Conservation (phyloP, 2,888 invertebrate genomes). For the Orgyia antiqua region DNA sequence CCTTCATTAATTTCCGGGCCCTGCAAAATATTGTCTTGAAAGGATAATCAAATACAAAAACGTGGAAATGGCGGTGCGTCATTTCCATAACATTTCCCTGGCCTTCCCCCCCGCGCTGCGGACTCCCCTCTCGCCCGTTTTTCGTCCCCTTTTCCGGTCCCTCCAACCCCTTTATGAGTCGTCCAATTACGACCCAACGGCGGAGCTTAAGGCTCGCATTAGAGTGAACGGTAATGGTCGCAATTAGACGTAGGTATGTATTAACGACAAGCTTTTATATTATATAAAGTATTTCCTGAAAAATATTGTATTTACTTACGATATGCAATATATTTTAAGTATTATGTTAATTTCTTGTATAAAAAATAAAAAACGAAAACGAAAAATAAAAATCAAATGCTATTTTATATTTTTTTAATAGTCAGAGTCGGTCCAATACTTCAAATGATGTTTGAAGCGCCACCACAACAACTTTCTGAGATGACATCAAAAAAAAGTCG, state of each 20-base stretch:
- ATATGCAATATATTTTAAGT: too few relatives aligned
- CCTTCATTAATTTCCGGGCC: conserved; percentile 76
- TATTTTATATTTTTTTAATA: too few relatives aligned
- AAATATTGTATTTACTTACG: neutral
- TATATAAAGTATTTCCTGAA: neutral
- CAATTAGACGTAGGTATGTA: conserved; percentile 42
- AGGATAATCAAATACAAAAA: conserved; percentile 79
- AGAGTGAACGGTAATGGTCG: conserved; percentile 45
- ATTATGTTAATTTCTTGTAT: too few relatives aligned
- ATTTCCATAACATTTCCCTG: conserved; percentile 72
- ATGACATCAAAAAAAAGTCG: too few relatives aligned
- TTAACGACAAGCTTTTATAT: conserved; percentile 2
- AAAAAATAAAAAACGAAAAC: too few relatives aligned
- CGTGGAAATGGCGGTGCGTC: conserved; percentile 76
- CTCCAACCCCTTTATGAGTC: conserved; percentile 69
- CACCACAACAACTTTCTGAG: too few relatives aligned
- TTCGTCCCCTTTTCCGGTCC: conserved; percentile 65
- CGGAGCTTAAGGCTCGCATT: conserved; percentile 71
- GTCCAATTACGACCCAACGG: conserved; percentile 70
- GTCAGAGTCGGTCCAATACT: too few relatives aligned
- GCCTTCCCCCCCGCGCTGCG: conserved; percentile 20
- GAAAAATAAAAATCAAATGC: too few relatives aligned
- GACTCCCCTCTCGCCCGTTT: conserved; percentile 39
- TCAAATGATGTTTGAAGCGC: too few relatives aligned
- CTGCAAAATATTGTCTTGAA: conserved; percentile 78